Conservation (phyloP, 1,140 invertebrate genomes). For the Cydia splendana region DNA sequence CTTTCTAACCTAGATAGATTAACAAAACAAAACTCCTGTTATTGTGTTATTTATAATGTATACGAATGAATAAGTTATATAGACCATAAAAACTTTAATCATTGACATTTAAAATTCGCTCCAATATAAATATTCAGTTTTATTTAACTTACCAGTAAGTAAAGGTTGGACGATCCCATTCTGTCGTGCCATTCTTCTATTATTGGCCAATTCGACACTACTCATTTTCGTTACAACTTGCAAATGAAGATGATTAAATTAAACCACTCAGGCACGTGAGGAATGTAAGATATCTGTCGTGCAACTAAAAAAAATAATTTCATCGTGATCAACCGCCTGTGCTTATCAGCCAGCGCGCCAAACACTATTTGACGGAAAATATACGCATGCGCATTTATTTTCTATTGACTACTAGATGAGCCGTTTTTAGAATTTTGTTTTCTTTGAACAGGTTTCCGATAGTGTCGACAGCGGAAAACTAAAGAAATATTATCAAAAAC, state of each 20-base stretch:
- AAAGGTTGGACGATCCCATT: constrained; percentile 91
- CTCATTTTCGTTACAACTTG: constrained; percentile 70
- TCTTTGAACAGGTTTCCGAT: neutral
- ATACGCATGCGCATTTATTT: constrained; percentile 67
- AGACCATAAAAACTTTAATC: neutral
- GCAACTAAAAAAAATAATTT: constrained; percentile 72
- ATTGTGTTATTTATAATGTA: neutral
- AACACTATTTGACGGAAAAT: constrained; percentile 68
- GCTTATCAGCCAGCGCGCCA: constrained; percentile 76
- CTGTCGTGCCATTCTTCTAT: constrained; percentile 79
- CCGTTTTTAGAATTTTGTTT: constrained; percentile 44
- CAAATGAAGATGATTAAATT: constrained; percentile 39
- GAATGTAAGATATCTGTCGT: constrained; percentile 60
- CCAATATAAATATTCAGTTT: constrained; percentile 43
- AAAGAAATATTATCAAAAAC: neutral
- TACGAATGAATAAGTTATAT: neutral
- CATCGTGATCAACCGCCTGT: constrained; percentile 62
- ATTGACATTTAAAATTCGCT: constrained; percentile 55
- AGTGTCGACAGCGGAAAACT: neutral
- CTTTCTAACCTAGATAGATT: constrained; percentile 6
- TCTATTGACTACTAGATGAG: constrained; percentile 59
- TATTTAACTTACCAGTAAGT: constrained; percentile 83
- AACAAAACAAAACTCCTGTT: neutral
- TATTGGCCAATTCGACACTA: constrained; percentile 50
- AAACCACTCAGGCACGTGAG: constrained; percentile 51